Evolutionary conservation across 2,113 vertebrate species (phyloP), one percentile per base, ranked within the genome.

Genomic region (Platysteira castanea): DNA sequence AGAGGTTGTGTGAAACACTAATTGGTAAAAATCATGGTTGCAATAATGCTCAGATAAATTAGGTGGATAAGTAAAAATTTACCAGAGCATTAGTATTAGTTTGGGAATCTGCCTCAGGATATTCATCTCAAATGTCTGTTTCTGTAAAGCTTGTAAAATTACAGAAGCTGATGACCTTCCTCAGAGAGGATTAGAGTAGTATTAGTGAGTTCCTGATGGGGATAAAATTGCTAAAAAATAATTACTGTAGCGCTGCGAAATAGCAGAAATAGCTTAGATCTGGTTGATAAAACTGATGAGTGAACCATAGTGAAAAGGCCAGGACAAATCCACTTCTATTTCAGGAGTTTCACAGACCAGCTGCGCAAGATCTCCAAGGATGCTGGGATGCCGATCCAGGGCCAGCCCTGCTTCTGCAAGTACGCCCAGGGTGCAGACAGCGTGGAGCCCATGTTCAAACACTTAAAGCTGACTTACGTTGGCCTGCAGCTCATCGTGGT

Each of bases 401-500:
- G 99, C 63, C 99, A 99, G 97, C 99, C 99, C 39, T 99, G 99
- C 70, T 99, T 99, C 98, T 99, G 99, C 96, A 99, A 99, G 95
- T 99, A 99, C 1, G 99, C 99, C 11, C 99, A 99, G 96, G 99
- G 99, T 33, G 99, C 99, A 1, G 99, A 99, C 98, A 99, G 99
- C 0, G 99, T 99, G 97, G 99, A 99, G 98, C 99, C 99, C 96
- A 99, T 99, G 99, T 99, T 99, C 97, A 97, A 99, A 81, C 99
- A 99, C 98, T 98, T 99, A 95, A 99, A 99, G 98, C 23, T 99
- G 99, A n/a, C 98, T 99, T 22, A 99, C 1, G 99, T 99, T 9
- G 99, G 99, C 22, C 98, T 99, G 93, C 99, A 99, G 97, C 99
- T 99, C 97, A 99, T 99, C 97, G 99, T 99, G 5, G 99, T 99